Evolutionary conservation across 2,113 vertebrate species (phyloP).

Genomic region (Indicator maculatus): DNA sequence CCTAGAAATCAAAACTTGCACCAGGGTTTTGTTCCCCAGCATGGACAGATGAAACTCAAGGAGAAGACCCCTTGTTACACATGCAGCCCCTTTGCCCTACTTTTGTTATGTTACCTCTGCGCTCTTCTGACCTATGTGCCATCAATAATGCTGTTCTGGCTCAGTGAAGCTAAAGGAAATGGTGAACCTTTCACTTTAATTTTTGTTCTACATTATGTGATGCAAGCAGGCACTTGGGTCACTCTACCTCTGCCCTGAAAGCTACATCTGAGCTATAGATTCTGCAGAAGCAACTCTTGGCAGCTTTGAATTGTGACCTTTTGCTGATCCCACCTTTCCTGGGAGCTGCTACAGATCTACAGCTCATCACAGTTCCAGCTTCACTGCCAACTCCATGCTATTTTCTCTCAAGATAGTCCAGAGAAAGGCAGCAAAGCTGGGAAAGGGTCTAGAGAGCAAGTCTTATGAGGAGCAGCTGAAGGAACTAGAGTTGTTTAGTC

Average conservation of each 20-base stretch:
- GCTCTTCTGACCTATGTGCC: not conserved
- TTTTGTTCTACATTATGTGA: not conserved
- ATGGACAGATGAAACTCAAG: not conserved
- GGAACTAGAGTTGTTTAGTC: too few relatives aligned
- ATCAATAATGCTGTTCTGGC: not conserved
- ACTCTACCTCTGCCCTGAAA: not conserved
- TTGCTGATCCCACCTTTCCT: not conserved
- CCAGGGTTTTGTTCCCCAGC: not conserved
- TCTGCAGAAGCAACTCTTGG: not conserved
- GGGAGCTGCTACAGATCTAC: not conserved
- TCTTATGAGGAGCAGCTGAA: too few relatives aligned
- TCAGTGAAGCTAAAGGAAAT: not conserved
- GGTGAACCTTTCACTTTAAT: not conserved
- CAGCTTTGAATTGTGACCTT: not conserved
- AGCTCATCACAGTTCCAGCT: not conserved
- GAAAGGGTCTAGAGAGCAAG: too few relatives aligned
- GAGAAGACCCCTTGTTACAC: not conserved
- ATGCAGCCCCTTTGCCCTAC: not conserved
- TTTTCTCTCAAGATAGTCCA: not conserved
- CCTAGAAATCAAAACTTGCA: not conserved
- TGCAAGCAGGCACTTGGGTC: not conserved
- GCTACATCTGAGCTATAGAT: not conserved
- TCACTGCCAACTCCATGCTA: not conserved
- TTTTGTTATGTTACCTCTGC: not conserved
- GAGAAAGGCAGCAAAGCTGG: too few relatives aligned